phyloP scores from a whole-genome alignment of 2,888 invertebrate genomes.

The Sipunculus nudus region DNA sequence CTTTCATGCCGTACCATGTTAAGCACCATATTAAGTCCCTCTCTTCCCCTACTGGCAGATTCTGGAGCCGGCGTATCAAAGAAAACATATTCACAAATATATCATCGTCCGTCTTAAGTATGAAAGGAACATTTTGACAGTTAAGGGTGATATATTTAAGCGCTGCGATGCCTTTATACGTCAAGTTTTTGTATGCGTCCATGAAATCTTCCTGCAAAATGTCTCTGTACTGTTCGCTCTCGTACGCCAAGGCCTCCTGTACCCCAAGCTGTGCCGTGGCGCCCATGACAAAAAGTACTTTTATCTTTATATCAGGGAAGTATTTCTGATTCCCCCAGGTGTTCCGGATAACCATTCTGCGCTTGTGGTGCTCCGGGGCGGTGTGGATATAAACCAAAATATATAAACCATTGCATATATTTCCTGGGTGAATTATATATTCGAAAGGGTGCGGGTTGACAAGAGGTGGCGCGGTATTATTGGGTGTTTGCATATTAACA shows the following conservation, averaged over 20 bases:
- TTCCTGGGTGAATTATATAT: conserved; percentile 43
- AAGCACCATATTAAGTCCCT: conserved; percentile 58
- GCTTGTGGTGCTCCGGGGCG: conserved; percentile 59
- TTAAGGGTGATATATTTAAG: conserved; percentile 65
- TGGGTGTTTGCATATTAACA: no score
- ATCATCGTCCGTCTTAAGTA: conserved; percentile 68
- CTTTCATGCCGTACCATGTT: conserved; percentile 64
- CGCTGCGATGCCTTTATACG: conserved; percentile 67
- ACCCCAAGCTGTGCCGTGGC: conserved; percentile 23
- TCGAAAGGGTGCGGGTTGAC: conserved; percentile 52
- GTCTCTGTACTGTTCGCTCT: conserved; percentile 57
- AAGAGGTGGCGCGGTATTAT: no score
- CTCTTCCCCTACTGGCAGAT: conserved; percentile 15
- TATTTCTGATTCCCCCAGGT: conserved; percentile 60
- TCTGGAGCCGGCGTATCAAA: conserved; percentile 42
- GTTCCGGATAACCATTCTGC: conserved; percentile 60
- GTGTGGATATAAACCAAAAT: conserved; percentile 62
- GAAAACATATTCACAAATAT: conserved; percentile 69
- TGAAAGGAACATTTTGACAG: conserved; percentile 60
- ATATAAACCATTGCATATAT: conserved; percentile 41
- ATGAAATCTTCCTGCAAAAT: conserved; percentile 64
- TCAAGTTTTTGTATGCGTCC: conserved; percentile 67
- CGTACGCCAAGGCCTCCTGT: conserved; percentile 52
- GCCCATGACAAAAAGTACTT: conserved; percentile 56
- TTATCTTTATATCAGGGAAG: conserved; percentile 44